These are phyloP conservation scores for Zophobas atratus DNA, from an alignment of 1,140 invertebrate genomes.

Conservation along the genomic window DNA sequence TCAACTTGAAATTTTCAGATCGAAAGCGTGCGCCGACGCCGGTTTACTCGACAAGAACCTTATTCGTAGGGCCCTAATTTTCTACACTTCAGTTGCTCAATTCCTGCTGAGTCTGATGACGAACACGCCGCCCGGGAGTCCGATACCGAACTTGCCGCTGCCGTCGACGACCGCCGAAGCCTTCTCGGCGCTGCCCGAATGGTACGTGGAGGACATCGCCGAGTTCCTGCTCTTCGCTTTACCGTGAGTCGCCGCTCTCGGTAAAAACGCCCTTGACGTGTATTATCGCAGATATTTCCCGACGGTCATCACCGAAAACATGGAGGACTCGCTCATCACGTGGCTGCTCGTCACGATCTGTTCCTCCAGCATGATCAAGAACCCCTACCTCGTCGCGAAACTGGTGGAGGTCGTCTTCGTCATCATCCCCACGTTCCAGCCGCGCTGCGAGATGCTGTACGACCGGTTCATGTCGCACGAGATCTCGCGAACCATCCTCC, in stretches of 20 bases:
- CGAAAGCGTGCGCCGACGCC: constrained; percentile 91
- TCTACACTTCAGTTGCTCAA: constrained; percentile 89
- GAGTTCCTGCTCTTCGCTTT: constrained; percentile 94
- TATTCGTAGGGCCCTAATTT: constrained; percentile 84
- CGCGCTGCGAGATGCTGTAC: constrained; percentile 71
- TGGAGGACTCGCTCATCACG: constrained; percentile 88
- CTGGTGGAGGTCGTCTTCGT: constrained; percentile 95
- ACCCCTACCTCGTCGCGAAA: constrained; percentile 97
- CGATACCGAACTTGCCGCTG: constrained; percentile 69
- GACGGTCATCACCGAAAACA: constrained; percentile 80
- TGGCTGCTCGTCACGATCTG: constrained; percentile 93
- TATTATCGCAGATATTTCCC: constrained; percentile 80
- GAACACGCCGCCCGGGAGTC: constrained; percentile 65
- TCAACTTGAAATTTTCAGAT: constrained; percentile 69
- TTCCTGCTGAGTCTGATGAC: constrained; percentile 80
- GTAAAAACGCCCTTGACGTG: too few relatives aligned
- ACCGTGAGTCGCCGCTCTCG: constrained; percentile 80
- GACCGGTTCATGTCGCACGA: constrained; percentile 87
- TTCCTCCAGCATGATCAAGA: constrained; percentile 91
- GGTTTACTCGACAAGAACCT: constrained; percentile 87
- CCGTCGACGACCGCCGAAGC: constrained; percentile 76
- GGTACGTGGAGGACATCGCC: constrained; percentile 97
- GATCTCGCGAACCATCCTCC: constrained; percentile 85
- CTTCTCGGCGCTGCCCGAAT: constrained; percentile 94
- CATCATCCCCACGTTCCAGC: constrained; percentile 87